phyloP scores from a whole-genome alignment of 1,140 invertebrate genomes.

The Drosophila nikananu region DNA sequence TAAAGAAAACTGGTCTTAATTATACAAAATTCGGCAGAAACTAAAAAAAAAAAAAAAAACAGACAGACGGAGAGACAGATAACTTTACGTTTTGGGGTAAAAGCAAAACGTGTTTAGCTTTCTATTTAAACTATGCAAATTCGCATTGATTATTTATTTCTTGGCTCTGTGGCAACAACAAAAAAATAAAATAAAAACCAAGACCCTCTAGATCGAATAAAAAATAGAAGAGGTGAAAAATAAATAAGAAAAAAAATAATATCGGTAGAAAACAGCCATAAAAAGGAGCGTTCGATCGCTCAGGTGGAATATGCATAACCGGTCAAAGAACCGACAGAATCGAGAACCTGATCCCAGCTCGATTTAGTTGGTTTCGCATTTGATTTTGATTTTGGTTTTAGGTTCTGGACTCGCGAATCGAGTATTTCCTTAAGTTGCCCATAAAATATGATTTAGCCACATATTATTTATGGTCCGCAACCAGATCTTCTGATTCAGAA shows the following conservation, averaged over 20 bases:
- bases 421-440: constrained; percentile 68
- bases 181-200: constrained; percentile 64
- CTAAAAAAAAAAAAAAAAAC: constrained; percentile 25
- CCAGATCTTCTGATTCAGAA: constrained; percentile 37
- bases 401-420: constrained; percentile 30
- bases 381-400: constrained; percentile 7
- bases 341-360: constrained; percentile 58
- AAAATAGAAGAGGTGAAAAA: constrained; percentile 28
- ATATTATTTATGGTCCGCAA: constrained; percentile 56
- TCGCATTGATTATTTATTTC: constrained; percentile 76
- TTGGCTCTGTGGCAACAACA: constrained; percentile 42
- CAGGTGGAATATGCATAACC: constrained; percentile 71
- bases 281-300: constrained; percentile 66
- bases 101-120: constrained; percentile 82
- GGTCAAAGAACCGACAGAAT: constrained; percentile 59
- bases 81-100: constrained; percentile 75
- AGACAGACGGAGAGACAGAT: constrained; percentile 29
- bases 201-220: constrained; percentile 23
- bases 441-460: constrained; percentile 64
- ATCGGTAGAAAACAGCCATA: constrained; percentile 71
- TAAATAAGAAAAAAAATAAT: constrained; percentile 31
- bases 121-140: constrained; percentile 83
- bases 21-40: constrained; percentile 40
- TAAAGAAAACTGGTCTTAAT: constrained; percentile 42
- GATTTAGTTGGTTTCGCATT: constrained; percentile 39